Conservation (phyloP, 2,797 vertebrate genomes). For the Malurus leucopterus region DNA sequence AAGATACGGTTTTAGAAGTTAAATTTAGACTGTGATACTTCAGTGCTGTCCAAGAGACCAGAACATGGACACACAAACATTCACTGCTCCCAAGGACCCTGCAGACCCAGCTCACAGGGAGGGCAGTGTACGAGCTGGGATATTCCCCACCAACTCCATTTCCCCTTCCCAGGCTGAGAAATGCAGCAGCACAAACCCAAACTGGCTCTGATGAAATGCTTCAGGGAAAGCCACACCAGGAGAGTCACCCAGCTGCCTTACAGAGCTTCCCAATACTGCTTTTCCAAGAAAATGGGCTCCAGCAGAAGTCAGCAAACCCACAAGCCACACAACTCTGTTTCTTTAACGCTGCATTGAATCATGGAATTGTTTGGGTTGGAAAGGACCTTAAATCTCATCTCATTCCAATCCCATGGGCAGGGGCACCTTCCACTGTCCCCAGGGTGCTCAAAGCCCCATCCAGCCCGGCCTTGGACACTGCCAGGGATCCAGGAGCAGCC, state of each 20-base stretch:
- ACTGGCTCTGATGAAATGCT: fast-evolving
- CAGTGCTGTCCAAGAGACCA: background rate
- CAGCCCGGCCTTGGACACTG: fast-evolving
- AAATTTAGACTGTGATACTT: background rate
- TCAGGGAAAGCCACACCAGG: fast-evolving
- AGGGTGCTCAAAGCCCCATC: fast-evolving
- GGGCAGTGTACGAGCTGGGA: fast-evolving
- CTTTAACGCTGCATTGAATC: background rate
- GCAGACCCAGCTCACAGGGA: background rate
- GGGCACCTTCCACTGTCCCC: fast-evolving
- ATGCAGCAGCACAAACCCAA: background rate
- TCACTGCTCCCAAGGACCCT: fast-evolving
- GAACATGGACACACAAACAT: background rate
- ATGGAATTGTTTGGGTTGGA: background rate
- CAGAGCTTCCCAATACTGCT: background rate
- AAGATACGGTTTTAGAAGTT: background rate
- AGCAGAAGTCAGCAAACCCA: background rate
- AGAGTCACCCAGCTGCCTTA: background rate
- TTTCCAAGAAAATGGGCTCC: background rate
- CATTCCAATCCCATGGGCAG: fast-evolving
- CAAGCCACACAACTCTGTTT: background rate
- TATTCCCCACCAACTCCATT: fast-evolving
- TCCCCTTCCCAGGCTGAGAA: background rate
- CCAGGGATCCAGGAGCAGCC: background rate
- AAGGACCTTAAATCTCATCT: background rate